Evolutionary conservation across 2,797 vertebrate species (phyloP), one percentile per base, ranked within the genome.

Genomic region (Cottoperca gobio): DNA sequence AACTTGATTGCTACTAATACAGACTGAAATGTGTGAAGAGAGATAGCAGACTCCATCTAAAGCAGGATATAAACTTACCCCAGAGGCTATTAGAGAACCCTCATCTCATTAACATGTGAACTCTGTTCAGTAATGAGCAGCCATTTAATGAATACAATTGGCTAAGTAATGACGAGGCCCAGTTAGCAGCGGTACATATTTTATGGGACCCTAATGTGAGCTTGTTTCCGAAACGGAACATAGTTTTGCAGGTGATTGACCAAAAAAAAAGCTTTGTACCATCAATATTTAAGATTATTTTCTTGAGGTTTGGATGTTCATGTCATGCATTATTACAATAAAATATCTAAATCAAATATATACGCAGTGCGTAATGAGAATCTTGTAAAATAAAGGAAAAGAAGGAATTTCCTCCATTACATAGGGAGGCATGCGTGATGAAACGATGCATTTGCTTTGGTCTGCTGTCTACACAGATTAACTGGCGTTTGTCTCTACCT

Each of bases 101-200:
- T 85, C 66, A 70, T 73, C 80, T 90, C 83, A 89, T 92, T 90
- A 86, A 66, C 82, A 92, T 42, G 71, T 81, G 76, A 87, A 69
- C 52, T 70, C 68, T 57, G 35, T 70, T 65, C 70, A 70, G 79
- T 91, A 89, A 92, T 84, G 83, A 89, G 84, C 83, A 80, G 45
- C 63, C 83, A 58, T 82, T 80, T 52, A 55, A 73, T 79, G 68
- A 78, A 81, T 58, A 70, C 40, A 84, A 84, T 43, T 78, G 83
- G 70, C 74, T 83, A 57, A 70, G 79, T 65, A 79, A 82, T 75
- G 66, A 68, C 33, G 52, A 75, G 54, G 68, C 79, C 52, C 54
- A 37, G 79, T 75, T 53, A 80, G 74, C 76, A 46, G 60, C 14
- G 10, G 74, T 70, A 75, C 54, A 76, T 50, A 52, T 79, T 88